Evolutionary conservation across 2,113 vertebrate genomes (phyloP), one percentile per base, ranked within the genome.

Genomic region (Cacatua alba): DNA sequence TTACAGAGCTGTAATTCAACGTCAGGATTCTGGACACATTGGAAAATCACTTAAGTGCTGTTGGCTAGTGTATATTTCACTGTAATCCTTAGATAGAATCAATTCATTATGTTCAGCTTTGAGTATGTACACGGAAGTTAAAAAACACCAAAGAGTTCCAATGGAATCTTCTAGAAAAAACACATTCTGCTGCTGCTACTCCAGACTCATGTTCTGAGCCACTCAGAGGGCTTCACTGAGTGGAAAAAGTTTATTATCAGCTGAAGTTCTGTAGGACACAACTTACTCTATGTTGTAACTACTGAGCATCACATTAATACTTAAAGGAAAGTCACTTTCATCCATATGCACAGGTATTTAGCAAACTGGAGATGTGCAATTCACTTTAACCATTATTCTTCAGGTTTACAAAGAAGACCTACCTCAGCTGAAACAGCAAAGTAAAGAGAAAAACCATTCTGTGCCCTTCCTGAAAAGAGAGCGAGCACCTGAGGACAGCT

Each of bases 341-440:
- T 46, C 49, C 9, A 7, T 17, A 18, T 17, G 11, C 5, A 46
- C 35, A n/a, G 48, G 52, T 41, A 41, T 33, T 51, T 51, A 35
- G 46, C 77, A 81, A 44, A 63, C 17, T 74, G 65, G 65, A 70
- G 62, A 68, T 0, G 1, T 88, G 41, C 67, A 49, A 15, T 77
- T 96, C 74, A 96, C 37, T 71, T 29, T 17, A 90, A 71, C 18
- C 87, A 33, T 95, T 97, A 55, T 88, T 74, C 68, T 91, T 97
- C 89, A 99, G 99, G 99, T 99, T 97, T 99, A 99, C 97, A 99
- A 99, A 98, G 99, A 99, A 98, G 99, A 99, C 97, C 99, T 99
- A 96, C 99, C 99, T 97, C 99, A 99, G 98, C 99, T 99, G 95
- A 99, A 98, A 98, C 98, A 99, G 94, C 98, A 99, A 98, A 98